phyloP scores from a whole-genome alignment of 2,797 vertebrate species.

The Phylloscopus collybita region DNA sequence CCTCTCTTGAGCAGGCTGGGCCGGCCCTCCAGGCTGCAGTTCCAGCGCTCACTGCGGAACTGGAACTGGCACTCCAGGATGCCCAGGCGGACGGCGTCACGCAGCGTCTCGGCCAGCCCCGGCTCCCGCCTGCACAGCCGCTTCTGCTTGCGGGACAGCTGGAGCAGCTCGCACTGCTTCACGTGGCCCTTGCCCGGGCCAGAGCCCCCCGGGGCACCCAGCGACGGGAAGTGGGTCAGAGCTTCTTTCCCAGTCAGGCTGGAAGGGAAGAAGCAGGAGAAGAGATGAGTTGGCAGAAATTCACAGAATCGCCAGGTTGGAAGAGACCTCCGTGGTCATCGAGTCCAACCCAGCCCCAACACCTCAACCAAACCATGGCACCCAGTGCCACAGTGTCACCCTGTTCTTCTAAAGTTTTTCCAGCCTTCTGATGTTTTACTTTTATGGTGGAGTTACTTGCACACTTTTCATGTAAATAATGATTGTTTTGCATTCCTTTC shows the following conservation, averaged over 20 bases:
- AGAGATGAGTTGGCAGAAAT: neutral
- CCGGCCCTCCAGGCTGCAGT: slow-evolving; percentile 95
- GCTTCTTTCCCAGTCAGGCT: slow-evolving; percentile 94
- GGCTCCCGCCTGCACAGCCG: slow-evolving; percentile 93
- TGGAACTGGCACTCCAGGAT: slow-evolving; percentile 94
- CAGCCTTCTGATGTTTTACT: too few relatives aligned
- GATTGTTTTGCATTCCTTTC: too few relatives aligned
- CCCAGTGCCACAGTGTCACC: too few relatives aligned
- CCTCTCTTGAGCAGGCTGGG: slow-evolving; percentile 94
- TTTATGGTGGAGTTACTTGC: too few relatives aligned
- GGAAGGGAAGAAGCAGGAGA: neutral
- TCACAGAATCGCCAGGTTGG: too few relatives aligned
- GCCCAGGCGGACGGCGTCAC: slow-evolving; percentile 91
- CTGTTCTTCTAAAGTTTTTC: too few relatives aligned
- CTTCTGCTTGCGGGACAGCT: slow-evolving; percentile 90
- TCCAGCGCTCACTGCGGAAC: slow-evolving; percentile 96
- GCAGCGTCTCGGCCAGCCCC: slow-evolving; percentile 91
- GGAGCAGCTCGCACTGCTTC: slow-evolving; percentile 96
- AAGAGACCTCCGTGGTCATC: too few relatives aligned
- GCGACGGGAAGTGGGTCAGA: slow-evolving; percentile 84
- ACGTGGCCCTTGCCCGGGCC: slow-evolving; percentile 82
- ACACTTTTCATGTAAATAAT: too few relatives aligned
- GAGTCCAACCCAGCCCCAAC: too few relatives aligned
- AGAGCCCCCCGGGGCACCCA: slow-evolving; percentile 59
- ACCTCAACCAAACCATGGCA: too few relatives aligned